Percentiles rank a stretch among this genome's conserved stretches.
phyloP scores from a whole-genome alignment of 2,113 vertebrate genomes.

The cat (Felis catus) region DNA sequence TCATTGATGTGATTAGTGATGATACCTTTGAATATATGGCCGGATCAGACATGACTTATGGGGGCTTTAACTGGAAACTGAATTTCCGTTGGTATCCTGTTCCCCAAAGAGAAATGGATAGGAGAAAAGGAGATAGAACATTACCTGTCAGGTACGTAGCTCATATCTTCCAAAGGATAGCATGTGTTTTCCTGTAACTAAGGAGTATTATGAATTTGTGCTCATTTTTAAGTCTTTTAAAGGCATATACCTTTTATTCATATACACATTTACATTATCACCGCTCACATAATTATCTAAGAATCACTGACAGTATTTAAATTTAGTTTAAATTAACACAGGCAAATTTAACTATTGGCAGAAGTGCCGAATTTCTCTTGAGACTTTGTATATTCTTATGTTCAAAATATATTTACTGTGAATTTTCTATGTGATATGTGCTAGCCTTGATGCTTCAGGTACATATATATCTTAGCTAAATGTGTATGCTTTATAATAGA shows the following conservation, averaged over 20 bases:
- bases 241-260: background rate
- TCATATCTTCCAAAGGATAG: background rate
- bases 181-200: background rate
- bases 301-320: background rate
- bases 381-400: background rate
- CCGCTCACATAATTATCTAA: background rate
- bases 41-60: conserved; percentile 98
- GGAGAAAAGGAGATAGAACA: conserved; percentile 97
- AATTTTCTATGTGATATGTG: background rate
- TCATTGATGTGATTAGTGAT: conserved; percentile 99
- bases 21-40: conserved; percentile 99
- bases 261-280: background rate
- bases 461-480: background rate
- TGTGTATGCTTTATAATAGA: background rate
- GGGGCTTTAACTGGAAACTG: conserved; percentile 98
- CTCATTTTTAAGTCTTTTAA: background rate
- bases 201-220: background rate
- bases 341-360: background rate
- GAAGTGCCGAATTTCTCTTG: background rate
- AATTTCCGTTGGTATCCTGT: conserved; percentile 99
- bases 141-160: conserved; percentile 93
- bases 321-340: background rate
- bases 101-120: conserved; percentile 98
- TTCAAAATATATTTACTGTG: background rate
- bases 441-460: background rate